These are phyloP conservation scores for Cydia strobilella DNA, from an alignment of 1,140 invertebrate genomes.

Conservation along the genomic window DNA sequence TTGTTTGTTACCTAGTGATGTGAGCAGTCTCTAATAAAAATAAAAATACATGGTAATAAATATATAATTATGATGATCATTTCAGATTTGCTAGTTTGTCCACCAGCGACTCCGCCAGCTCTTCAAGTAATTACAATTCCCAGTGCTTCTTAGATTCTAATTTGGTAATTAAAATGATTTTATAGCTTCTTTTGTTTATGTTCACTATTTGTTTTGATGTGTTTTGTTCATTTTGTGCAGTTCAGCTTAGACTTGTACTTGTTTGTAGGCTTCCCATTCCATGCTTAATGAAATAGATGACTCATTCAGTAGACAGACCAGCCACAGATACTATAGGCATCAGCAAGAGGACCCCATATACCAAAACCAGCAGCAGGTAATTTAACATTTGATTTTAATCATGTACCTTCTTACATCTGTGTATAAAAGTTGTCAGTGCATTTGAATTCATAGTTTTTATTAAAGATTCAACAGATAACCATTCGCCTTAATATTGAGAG, in stretches of 20 bases:
- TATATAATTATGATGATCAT: conserved; percentile 38
- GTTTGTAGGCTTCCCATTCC: conserved; percentile 70
- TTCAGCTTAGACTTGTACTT: conserved; percentile 9
- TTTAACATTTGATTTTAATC: background rate
- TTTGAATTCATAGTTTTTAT: too few species aligned
- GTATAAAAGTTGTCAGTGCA: background rate
- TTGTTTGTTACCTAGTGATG: background rate
- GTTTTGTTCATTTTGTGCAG: conserved; percentile 23
- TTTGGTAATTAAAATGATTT: conserved; percentile 51
- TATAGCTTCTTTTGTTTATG: conserved; percentile 33
- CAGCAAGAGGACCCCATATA: conserved; percentile 76
- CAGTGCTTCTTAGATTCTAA: conserved; percentile 70
- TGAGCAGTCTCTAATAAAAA: background rate
- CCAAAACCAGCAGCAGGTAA: conserved; percentile 78
- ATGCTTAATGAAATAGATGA: conserved; percentile 74
- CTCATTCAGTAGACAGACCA: conserved; percentile 75
- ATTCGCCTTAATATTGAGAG: too few species aligned
- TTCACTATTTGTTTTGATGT: conserved; percentile 29
- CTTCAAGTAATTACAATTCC: conserved; percentile 68
- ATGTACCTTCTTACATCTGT: background rate
- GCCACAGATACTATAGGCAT: conserved; percentile 69
- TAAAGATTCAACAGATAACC: too few species aligned
- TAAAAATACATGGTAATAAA: background rate
- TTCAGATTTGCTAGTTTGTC: conserved; percentile 86
- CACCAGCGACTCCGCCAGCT: conserved; percentile 76